Evolutionary conservation across 2,797 vertebrate species (phyloP).

Genomic region (Smutsia temminckii): DNA sequence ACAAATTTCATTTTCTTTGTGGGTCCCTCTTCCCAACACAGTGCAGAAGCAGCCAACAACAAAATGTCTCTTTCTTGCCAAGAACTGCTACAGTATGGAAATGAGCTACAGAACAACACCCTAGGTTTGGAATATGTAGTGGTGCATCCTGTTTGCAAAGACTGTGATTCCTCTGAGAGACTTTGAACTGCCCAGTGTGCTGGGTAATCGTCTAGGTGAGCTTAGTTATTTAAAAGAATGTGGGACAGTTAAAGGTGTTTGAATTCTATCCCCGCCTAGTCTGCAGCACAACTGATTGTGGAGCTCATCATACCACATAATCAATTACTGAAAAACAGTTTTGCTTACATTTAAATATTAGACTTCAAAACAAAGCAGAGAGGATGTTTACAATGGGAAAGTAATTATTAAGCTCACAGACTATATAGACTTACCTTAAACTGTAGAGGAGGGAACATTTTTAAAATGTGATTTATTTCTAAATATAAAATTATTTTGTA

Average conservation of each 20-base stretch:
- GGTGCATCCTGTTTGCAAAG: background rate
- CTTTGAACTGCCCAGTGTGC: background rate
- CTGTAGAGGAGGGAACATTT: background rate
- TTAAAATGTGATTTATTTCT: background rate
- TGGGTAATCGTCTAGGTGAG: background rate
- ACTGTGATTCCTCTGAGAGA: background rate
- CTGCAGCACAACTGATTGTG: background rate
- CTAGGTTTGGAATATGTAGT: background rate
- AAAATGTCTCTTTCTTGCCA: background rate
- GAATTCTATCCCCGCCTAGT: background rate
- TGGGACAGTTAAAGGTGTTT: background rate
- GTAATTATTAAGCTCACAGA: background rate
- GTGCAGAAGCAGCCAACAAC: background rate
- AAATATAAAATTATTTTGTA: background rate
- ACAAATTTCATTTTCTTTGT: background rate
- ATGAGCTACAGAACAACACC: background rate
- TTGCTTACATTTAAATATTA: background rate
- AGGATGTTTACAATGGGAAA: background rate
- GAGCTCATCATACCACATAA: background rate
- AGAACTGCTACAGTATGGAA: background rate
- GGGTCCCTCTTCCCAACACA: background rate
- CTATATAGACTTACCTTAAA: background rate
- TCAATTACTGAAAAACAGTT: background rate
- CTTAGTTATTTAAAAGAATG: background rate
- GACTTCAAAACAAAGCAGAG: background rate